A percentile compares a stretch with the other conserved stretches of the same genome.
Evolutionary conservation across 2,113 vertebrate genomes (phyloP).

Genomic region (Oncorhynchus nerka): DNA sequence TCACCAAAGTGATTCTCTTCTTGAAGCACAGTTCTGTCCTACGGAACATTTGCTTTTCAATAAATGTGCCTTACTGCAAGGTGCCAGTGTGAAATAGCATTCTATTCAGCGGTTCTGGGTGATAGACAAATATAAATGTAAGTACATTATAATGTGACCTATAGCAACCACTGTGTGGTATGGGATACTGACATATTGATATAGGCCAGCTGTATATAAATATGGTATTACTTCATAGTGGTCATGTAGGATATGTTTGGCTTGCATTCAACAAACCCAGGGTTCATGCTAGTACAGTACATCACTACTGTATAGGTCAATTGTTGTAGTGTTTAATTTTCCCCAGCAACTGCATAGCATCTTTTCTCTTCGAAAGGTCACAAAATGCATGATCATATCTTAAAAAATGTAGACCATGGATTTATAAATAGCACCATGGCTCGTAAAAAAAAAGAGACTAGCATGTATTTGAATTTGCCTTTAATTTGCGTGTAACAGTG

Average conservation of each 20-base stretch:
- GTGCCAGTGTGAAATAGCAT: not conserved
- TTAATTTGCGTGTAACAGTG: constrained; percentile 27
- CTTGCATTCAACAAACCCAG: too few species aligned
- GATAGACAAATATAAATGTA: not conserved
- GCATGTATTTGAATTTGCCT: constrained; percentile 5
- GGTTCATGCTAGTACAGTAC: too few species aligned
- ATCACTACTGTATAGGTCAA: too few species aligned
- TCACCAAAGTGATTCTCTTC: not conserved
- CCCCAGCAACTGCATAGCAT: not conserved
- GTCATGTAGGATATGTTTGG: too few species aligned
- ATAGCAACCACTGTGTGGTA: not conserved
- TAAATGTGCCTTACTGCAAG: not conserved
- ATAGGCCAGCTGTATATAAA: too few species aligned
- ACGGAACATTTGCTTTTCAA: not conserved
- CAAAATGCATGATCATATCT: not conserved
- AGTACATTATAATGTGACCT: not conserved
- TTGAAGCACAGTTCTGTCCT: not conserved
- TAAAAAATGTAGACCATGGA: not conserved
- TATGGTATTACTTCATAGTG: too few species aligned
- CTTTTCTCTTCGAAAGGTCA: not conserved
- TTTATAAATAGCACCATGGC: constrained; percentile 1
- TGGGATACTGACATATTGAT: too few species aligned
- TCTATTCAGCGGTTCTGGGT: not conserved
- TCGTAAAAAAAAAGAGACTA: too few species aligned
- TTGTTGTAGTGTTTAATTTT: too few species aligned